These are phyloP conservation scores for Heptranchias perlo DNA, from an alignment of 2,113 vertebrate genomes.

Conservation along the genomic window DNA sequence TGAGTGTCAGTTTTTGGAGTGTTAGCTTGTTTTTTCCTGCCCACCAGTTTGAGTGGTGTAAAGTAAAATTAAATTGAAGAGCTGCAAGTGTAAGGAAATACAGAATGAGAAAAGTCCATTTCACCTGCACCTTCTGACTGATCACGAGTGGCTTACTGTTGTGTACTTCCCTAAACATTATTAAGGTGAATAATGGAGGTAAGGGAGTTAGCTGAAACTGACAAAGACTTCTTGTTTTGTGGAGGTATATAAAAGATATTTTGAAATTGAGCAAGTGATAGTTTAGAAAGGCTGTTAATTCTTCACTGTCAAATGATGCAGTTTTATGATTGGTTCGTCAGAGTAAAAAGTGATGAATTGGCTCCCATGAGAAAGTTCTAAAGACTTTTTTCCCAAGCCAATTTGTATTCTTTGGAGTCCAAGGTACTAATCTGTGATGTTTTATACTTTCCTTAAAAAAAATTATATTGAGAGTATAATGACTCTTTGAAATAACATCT, in stretches of 20 bases:
- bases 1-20: neutral
- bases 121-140: neutral
- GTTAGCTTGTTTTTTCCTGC: neutral
- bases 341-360: constrained; percentile 8
- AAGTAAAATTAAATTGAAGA: neutral
- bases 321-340: neutral
- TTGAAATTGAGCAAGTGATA: neutral
- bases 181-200: neutral
- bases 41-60: neutral
- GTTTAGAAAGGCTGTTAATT: neutral
- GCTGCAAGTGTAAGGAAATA: neutral
- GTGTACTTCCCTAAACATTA: neutral
- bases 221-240: neutral
- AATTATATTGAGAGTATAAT: neutral
- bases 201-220: neutral
- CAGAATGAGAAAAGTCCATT: neutral
- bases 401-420: neutral
- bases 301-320: neutral
- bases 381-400: constrained; percentile 14
- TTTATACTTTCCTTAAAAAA: neutral
- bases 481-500: neutral
- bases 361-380: constrained; percentile 13
- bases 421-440: neutral
- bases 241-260: neutral
- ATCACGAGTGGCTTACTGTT: neutral